A percentile compares a stretch with the other conserved stretches of the same genome.
phyloP scores from a whole-genome alignment of 2,113 vertebrate species.

The Todiramphus saurophagus region DNA sequence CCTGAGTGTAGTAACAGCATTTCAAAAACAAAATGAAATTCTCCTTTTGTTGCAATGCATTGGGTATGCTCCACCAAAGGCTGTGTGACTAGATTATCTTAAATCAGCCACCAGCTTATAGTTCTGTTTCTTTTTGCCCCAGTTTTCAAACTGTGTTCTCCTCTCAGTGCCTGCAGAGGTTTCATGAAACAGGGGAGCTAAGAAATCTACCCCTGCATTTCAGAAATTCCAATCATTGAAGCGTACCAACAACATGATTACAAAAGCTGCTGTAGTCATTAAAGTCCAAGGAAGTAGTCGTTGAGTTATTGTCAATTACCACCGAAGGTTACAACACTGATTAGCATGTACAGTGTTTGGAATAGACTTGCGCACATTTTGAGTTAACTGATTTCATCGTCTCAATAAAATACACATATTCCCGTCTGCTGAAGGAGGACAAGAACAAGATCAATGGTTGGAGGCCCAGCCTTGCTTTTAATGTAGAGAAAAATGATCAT shows the following conservation, averaged over 20 bases:
- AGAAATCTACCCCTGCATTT: background rate
- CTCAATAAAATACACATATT: background rate
- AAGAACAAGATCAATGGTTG: background rate
- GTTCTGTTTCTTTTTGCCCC: background rate
- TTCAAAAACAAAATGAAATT: conserved; percentile 72
- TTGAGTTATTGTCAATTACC: conserved; percentile 6
- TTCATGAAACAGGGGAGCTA: background rate
- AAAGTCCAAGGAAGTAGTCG: background rate
- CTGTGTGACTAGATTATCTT: conserved; percentile 66
- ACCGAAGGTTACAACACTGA: background rate
- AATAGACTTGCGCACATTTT: background rate
- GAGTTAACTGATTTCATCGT: background rate
- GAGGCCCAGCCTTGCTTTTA: background rate
- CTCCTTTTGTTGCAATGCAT: conserved; percentile 42
- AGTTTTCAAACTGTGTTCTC: background rate
- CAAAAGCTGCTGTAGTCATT: conserved; percentile 1
- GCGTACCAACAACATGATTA: conserved; percentile 9
- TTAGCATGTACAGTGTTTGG: conserved; percentile 4
- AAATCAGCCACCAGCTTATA: background rate
- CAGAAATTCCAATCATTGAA: background rate
- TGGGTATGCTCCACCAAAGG: conserved; percentile 16
- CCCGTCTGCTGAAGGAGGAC: background rate
- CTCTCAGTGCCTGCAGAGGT: background rate
- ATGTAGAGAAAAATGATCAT: background rate
- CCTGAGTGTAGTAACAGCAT: conserved; percentile 67